Base-by-base conservation (phyloP, 37 sponge, comb jelly and placozoan species). In the Theonella swinhoei region DNA sequence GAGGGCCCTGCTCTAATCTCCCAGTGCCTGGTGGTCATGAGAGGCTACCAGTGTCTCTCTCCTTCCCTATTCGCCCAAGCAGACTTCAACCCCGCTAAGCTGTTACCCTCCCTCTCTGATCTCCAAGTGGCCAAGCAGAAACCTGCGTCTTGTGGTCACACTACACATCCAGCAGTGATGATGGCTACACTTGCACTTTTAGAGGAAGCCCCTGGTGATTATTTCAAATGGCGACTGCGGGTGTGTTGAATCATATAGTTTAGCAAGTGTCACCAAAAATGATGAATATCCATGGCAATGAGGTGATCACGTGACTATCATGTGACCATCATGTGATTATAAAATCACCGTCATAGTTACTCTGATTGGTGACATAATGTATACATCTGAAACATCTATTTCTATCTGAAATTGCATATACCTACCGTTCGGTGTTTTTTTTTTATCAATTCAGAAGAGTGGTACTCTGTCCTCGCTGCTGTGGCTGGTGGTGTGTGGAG, bases 41-140 rank as follows among this genome's bases (percentile, higher is more conserved):
- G 68, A 37, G 74, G 79, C 2, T 89, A 89, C 47, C 94, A 89
- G 65, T 62, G n/a, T 0, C 64, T 93, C 3, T 89, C 78, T 59
- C 90, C 91, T 26, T 19, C 47, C 36, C 54, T 89, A 5, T 86
- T 89, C 60, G 7, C 63, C n/a, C 81, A 83, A 36, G 87, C 64
- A 24, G 83, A 79, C 22, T 93, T 86, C 67, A 86, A 82, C 65
- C 73, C 74, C 0, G 69, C 76, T 59, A 89, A 82, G 29, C 70
- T 93, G 25, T 70, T 93, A 3, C 77, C 91, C 1, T 33, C 87
- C 38, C 60, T 43, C 23, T 34, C 74, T 25, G n/a, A 40, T 3
- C 11, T 47, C 4, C 5, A 47, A 1, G 39, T 34, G 0, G 41
- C 39, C 3, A 41, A 35, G 35, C 76, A 75, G 19, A 37, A 22